phyloP scores from a whole-genome alignment of 2,888 invertebrate genomes.

The Notodonta dromedarius region DNA sequence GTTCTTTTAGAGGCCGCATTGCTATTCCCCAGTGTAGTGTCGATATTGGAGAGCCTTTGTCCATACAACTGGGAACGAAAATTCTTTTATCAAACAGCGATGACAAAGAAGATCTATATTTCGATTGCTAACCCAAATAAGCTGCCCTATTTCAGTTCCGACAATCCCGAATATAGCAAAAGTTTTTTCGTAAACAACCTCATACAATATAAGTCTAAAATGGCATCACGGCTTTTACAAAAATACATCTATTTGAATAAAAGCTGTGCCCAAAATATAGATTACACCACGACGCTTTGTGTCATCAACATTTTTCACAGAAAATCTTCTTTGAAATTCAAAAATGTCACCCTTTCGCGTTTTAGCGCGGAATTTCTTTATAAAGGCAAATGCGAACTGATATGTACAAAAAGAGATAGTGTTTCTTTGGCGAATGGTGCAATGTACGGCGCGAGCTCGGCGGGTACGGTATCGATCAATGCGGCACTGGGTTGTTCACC shows the following conservation, averaged over 20 bases:
- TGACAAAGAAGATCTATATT: background rate
- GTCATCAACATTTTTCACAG: background rate
- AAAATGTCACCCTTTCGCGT: background rate
- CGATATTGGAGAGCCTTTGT: background rate
- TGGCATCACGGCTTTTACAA: background rate
- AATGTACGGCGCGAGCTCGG: slow-evolving; percentile 21
- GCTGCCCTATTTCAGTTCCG: background rate
- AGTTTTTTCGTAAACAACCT: background rate
- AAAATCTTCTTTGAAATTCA: background rate
- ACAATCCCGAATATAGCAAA: background rate
- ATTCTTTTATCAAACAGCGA: background rate
- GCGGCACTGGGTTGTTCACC: slow-evolving; percentile 43
- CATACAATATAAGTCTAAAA: no score
- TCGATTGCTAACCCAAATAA: background rate
- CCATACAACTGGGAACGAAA: background rate
- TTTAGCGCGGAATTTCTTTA: background rate
- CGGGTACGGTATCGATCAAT: slow-evolving; percentile 38
- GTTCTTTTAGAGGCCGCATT: background rate
- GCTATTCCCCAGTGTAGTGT: background rate
- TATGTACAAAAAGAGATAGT: slow-evolving; percentile 25
- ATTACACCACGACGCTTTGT: background rate
- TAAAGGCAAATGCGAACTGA: background rate
- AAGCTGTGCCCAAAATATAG: background rate
- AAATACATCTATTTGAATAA: background rate
- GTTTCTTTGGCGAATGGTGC: slow-evolving; percentile 38